These are phyloP conservation scores for Dryobotodes eremita DNA, from an alignment of 2,888 invertebrate species.

Conservation along the genomic window DNA sequence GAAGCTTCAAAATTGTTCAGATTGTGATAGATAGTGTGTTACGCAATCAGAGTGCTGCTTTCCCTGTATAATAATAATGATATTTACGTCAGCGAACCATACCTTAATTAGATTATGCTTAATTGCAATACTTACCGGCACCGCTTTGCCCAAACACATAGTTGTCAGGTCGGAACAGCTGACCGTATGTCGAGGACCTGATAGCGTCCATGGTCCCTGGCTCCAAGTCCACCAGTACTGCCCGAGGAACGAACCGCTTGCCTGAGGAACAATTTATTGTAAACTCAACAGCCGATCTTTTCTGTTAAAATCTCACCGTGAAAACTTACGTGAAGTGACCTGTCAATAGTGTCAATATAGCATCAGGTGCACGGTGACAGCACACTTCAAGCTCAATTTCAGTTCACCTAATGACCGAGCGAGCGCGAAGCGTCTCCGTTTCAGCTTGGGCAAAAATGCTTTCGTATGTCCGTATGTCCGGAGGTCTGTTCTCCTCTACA, in stretches of 20 bases:
- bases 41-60: too few relatives aligned
- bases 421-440: too few relatives aligned
- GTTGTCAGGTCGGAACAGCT: conserved; percentile 96
- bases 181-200: conserved; percentile 94
- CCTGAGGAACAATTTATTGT: conserved; percentile 74
- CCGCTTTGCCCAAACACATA: conserved; percentile 96
- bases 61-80: too few relatives aligned
- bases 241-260: conserved; percentile 95
- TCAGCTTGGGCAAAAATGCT: too few relatives aligned
- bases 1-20: too few relatives aligned
- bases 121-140: conserved; percentile 89
- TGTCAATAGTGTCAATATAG: background rate
- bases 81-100: too few relatives aligned
- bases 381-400: background rate
- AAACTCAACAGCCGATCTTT: background rate
- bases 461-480: too few relatives aligned
- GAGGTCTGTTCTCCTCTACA: too few relatives aligned
- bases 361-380: background rate
- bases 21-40: too few relatives aligned
- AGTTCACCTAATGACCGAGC: background rate
- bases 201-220: conserved; percentile 97
- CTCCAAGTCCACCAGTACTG: conserved; percentile 96
- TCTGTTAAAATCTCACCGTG: background rate
- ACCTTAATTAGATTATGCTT: background rate
- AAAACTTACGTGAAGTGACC: background rate